phyloP scores from a whole-genome alignment of 2,888 invertebrate genomes.

The Meiosimyza decipiens region DNA sequence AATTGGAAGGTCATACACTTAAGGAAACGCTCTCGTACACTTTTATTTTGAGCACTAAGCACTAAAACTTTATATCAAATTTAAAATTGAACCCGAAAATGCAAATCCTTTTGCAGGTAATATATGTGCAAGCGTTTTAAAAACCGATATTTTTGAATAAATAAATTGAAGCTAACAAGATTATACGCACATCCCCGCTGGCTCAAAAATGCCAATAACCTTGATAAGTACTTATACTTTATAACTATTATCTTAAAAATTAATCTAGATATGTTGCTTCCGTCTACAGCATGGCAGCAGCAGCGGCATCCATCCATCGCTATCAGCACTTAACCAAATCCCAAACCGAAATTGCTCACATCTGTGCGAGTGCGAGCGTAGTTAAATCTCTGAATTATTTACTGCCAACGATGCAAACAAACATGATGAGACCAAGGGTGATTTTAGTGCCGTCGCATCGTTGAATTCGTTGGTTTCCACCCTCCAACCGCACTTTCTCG shows the following conservation, averaged over 20 bases:
- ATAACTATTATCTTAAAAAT: slow-evolving; percentile 46
- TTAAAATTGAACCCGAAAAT: too few species aligned
- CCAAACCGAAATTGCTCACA: slow-evolving; percentile 33
- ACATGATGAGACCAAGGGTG: neutral
- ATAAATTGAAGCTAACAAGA: too few species aligned
- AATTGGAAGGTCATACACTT: too few species aligned
- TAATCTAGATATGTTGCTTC: slow-evolving; percentile 47
- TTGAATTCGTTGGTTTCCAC: neutral
- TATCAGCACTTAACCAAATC: neutral
- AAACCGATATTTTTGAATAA: too few species aligned
- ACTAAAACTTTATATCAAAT: too few species aligned
- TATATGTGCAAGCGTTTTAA: too few species aligned
- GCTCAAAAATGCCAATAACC: too few species aligned
- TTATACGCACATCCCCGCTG: too few species aligned
- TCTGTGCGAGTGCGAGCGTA: slow-evolving; percentile 38
- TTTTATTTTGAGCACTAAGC: too few species aligned
- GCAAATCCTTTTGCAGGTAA: too few species aligned
- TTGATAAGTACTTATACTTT: slow-evolving; percentile 7
- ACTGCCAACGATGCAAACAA: slow-evolving; percentile 41
- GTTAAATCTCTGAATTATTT: slow-evolving; percentile 60
- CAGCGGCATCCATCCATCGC: neutral
- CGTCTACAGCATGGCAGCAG: neutral
- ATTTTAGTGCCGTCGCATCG: neutral
- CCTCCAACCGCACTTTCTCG: neutral
- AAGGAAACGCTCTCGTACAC: too few species aligned